A percentile compares a stretch with the other conserved stretches of the same genome.
Evolutionary conservation across 1,140 invertebrate species (phyloP).

Genomic region (Zeugodacus cucurbitae): DNA sequence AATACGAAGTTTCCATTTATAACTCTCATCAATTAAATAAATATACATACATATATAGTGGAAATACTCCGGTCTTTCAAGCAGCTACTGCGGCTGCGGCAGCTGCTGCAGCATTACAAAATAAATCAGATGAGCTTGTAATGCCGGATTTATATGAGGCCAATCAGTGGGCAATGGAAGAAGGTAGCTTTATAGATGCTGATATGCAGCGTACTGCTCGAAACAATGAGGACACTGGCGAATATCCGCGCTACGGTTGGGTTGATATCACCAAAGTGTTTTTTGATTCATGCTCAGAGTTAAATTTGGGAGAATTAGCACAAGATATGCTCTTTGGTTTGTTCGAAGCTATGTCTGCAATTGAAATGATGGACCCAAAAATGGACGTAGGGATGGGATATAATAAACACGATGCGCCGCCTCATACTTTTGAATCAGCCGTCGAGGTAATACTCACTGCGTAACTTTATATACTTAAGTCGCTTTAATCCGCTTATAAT

Average conservation of each 20-base stretch:
- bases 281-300: constrained; percentile 76
- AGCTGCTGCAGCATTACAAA: constrained; percentile 44
- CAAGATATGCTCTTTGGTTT: constrained; percentile 93
- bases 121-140: constrained; percentile 43
- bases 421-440: constrained; percentile 89
- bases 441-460: constrained; percentile 73
- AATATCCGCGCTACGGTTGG: constrained; percentile 69
- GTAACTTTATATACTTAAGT: neutral
- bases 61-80: constrained; percentile 41
- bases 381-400: constrained; percentile 99
- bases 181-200: constrained; percentile 54
- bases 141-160: constrained; percentile 47
- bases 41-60: neutral
- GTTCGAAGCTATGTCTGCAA: constrained; percentile 99
- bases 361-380: constrained; percentile 99
- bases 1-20: neutral
- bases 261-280: constrained; percentile 80
- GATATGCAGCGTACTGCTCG: constrained; percentile 56
- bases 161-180: constrained; percentile 50
- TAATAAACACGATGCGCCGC: constrained; percentile 85
- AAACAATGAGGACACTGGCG: constrained; percentile 46
- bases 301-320: constrained; percentile 87
- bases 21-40: neutral
- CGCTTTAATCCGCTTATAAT: neutral
- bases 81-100: constrained; percentile 49